Evolutionary conservation across 2,888 invertebrate species (phyloP).

Genomic region (Ecdyonurus torrentis): DNA sequence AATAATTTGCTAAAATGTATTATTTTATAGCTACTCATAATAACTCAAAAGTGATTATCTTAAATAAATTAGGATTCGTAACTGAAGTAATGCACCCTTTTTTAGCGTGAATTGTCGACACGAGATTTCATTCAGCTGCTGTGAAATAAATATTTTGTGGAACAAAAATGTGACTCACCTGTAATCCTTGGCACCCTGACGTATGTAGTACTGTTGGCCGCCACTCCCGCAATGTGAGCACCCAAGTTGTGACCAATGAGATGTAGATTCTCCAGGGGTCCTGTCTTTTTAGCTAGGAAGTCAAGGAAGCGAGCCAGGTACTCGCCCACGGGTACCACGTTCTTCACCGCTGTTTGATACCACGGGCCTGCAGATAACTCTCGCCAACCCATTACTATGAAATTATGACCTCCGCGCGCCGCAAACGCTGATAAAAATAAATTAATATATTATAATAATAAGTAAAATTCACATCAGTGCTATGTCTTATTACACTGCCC

Average conservation of each 20-base stretch:
- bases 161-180: too few relatives aligned
- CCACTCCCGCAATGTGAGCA: background rate
- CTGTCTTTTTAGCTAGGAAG: background rate
- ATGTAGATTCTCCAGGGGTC: background rate
- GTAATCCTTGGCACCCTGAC: background rate
- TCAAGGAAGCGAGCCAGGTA: background rate
- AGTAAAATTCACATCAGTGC: too few relatives aligned
- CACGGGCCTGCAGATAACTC: slow-evolving; percentile 10
- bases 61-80: too few relatives aligned
- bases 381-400: background rate
- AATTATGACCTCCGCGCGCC: background rate
- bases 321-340: background rate
- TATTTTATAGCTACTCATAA: too few relatives aligned
- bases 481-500: too few relatives aligned
- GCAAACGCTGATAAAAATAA: background rate
- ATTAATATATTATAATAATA: too few relatives aligned
- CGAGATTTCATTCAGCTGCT: too few relatives aligned
- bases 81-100: too few relatives aligned
- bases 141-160: too few relatives aligned
- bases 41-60: too few relatives aligned
- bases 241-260: background rate
- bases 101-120: too few relatives aligned
- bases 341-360: background rate
- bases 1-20: too few relatives aligned
- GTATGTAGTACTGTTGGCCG: background rate